Base-by-base conservation (phyloP, 2,113 vertebrate genomes). In the Mugil cephalus region DNA sequence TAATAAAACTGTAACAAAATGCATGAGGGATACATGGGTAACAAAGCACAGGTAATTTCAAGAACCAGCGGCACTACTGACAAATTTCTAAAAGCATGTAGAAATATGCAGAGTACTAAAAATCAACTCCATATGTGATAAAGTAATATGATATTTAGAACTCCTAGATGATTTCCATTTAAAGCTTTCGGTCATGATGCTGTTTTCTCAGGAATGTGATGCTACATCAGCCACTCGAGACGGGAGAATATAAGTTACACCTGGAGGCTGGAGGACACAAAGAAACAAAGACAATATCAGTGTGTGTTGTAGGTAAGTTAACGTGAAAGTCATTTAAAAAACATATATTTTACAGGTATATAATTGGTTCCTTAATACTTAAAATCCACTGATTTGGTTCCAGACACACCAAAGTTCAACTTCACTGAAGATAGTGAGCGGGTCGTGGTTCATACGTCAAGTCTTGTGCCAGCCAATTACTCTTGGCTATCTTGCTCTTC, bases 281-380 rank as follows among this genome's bases (percentile, higher is more conserved):
- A 0, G 65, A 88, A 60, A 96, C 89, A 46, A 95, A 92, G 88
- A 94, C 24, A 35, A 92, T 97, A 68, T 94, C 85, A 1, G 81
- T 98, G 38, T 94, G 95, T 39, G 87, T 98, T 85, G 93, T 86
- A 85, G 94, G 98, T 99, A 93, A 95, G 96, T 48, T 40, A 19
- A 7, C 5, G 0, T 39, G 24, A 0, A 21, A 8, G n/a, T n/a
- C 21, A 1, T 45, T 30, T 13, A 38, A n/a, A 52, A 55, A n/a
- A n/a, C n/a, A 8, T 4, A 0, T 3, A 6, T 43, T 10, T 3
- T 19, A 1, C 1, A 13, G 4, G 13, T 58, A 6, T 8, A 19
- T 2, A 40, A 17, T 38, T 19, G 1, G 2, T 4, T 1, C 9
- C n/a, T n/a, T n/a, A 40, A 18, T 10, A 0, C 9, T n/a, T 21